phyloP scores from a whole-genome alignment of 2,797 vertebrate species.

The Masticophis lateralis region DNA sequence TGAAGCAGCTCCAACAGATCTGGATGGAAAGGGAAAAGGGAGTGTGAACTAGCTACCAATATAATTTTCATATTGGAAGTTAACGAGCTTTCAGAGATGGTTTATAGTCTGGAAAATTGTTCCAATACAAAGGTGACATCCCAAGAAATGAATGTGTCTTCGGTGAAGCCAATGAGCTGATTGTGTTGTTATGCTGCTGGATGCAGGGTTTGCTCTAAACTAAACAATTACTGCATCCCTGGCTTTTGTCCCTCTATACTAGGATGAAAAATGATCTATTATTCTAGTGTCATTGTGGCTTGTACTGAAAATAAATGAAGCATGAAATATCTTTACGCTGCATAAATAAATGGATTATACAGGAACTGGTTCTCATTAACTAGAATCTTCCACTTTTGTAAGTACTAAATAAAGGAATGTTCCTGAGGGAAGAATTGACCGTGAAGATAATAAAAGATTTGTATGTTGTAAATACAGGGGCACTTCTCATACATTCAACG shows the following conservation, averaged over 20 bases:
- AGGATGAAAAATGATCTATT: background rate
- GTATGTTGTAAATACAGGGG: background rate
- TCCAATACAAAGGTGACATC: background rate
- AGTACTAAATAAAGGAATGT: background rate
- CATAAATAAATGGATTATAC: background rate
- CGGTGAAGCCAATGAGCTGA: background rate
- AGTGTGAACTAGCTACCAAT: conserved; percentile 17
- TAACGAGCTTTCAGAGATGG: background rate
- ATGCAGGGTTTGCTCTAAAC: background rate
- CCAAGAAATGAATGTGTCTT: background rate
- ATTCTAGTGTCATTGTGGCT: background rate
- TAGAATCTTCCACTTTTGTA: background rate
- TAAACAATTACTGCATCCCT: background rate
- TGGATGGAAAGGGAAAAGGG: conserved; percentile 46
- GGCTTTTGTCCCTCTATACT: background rate
- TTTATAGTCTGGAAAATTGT: background rate
- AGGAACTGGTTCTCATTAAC: background rate
- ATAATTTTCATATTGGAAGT: background rate
- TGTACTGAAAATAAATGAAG: background rate
- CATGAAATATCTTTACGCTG: background rate
- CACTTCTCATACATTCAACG: background rate
- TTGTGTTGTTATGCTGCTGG: background rate
- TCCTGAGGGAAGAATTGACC: background rate
- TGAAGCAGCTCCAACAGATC: conserved; percentile 75
- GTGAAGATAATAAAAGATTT: background rate